These are phyloP conservation scores for Acrossocheilus fasciatus DNA, from an alignment of 2,797 vertebrate species.

Conservation along the genomic window DNA sequence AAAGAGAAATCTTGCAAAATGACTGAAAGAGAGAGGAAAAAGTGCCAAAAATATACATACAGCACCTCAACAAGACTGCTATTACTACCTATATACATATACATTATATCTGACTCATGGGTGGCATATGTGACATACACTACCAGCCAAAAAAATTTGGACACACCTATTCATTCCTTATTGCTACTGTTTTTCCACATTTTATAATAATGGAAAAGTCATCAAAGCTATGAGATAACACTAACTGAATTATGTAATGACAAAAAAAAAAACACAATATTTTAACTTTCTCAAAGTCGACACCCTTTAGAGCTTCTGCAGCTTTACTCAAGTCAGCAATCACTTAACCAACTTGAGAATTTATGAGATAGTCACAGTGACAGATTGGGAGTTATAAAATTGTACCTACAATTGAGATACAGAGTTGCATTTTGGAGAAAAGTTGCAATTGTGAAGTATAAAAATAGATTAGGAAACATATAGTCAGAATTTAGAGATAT, in stretches of 20 bases:
- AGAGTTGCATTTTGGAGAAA: background rate
- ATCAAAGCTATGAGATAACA: background rate
- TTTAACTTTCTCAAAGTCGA: background rate
- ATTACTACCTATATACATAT: conserved; percentile 3
- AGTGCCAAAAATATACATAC: conserved; percentile 59
- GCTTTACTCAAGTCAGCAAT: background rate
- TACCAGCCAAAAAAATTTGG: background rate
- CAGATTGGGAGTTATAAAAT: background rate
- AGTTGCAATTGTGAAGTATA: background rate
- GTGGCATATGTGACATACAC: conserved; percentile 22
- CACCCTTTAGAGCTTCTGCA: background rate
- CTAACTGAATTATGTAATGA: background rate
- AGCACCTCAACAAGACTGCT: conserved; percentile 30
- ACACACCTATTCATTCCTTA: conserved; percentile 13
- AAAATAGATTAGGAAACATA: background rate
- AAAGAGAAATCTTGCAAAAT: conserved; percentile 72
- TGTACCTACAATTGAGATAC: background rate
- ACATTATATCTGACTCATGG: conserved; percentile 39
- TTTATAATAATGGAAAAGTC: background rate
- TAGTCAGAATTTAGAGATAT: background rate
- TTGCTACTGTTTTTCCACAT: background rate
- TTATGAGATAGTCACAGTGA: background rate
- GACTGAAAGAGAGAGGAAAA: conserved; percentile 41
- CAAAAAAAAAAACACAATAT: background rate
- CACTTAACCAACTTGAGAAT: background rate